Base-by-base conservation (phyloP, 2,888 invertebrate genomes). In the Dryadula phaetusa region DNA sequence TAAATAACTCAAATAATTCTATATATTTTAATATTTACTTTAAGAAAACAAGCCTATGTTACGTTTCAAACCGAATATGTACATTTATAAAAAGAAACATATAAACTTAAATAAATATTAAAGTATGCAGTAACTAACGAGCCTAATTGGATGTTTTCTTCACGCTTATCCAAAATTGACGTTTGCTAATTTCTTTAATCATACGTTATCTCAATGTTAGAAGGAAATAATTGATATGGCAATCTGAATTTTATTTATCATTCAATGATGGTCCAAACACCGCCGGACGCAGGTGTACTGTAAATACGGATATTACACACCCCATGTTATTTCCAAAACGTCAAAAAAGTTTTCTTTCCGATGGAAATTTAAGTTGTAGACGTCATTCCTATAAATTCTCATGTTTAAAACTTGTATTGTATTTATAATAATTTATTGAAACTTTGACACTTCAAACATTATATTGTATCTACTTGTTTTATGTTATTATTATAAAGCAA, bases 231-330 rank as follows among this genome's bases (percentile, higher is more conserved):
- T 74, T 74, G 74, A 73, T 73, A 74, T 70, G 69, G 70, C 69
- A 73, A 74, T 75, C 73, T 74, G 74, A 68, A 70, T 69, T 68
- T 82, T 82, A 82, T 86, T 84, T 84, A 84, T 83, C 79, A 79
- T 77, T 75, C 72, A 76, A 75, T 80, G 80, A 80, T 81, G 82
- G 81, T 81, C 84, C 81, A 85, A 87, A 86, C 83, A 82, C 74
- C 79, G 82, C 86, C 90, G 91, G 91, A 90, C 83, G 90, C 90
- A 91, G 90, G 88, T 91, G 91, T 80, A 77, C 77, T 73, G 76
- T 74, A 75, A 77, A 82, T 76, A 80, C 84, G 85, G 85, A 88
- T 82, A 85, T 81, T 80, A 78, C 77, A 76, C 79, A 78, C 80
- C 75, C 79, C 78, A 77, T 77, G 77, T 82, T 81, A 80, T 82